Conservation (phyloP, 2,888 invertebrate species). For the Lysandra coridon region DNA sequence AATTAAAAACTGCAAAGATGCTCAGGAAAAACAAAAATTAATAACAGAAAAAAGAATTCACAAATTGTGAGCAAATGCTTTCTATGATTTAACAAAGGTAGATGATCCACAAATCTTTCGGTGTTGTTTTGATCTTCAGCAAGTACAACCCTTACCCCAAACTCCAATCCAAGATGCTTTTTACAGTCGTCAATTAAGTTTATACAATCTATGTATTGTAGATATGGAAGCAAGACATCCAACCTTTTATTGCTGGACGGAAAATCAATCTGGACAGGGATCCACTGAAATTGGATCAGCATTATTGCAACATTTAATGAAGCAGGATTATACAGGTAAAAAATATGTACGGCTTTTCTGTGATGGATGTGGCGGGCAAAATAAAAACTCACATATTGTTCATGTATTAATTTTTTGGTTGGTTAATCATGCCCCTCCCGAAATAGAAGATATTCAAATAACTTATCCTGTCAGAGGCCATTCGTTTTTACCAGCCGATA, state of each 20-base stretch:
- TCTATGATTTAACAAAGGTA: too few relatives aligned
- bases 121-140: too few relatives aligned
- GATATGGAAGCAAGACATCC: slow-evolving; percentile 41
- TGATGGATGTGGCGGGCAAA: slow-evolving; percentile 49
- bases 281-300: slow-evolving; percentile 43
- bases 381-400: slow-evolving; percentile 46
- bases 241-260: slow-evolving; percentile 45
- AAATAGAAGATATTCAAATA: slow-evolving; percentile 31
- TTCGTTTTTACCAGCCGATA: slow-evolving; percentile 39
- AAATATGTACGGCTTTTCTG: slow-evolving; percentile 43
- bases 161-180: slow-evolving; percentile 45
- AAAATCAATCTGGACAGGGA: slow-evolving; percentile 43
- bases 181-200: slow-evolving; percentile 43
- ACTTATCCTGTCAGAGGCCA: slow-evolving; percentile 38
- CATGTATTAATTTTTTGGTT: slow-evolving; percentile 45
- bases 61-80: too few relatives aligned
- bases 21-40: too few relatives aligned
- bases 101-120: too few relatives aligned
- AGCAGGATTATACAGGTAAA: slow-evolving; percentile 35
- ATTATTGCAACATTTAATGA: slow-evolving; percentile 37
- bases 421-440: slow-evolving; percentile 32
- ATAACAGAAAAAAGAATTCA: too few relatives aligned
- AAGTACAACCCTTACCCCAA: too few relatives aligned
- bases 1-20: too few relatives aligned
- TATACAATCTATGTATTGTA: slow-evolving; percentile 43